These are phyloP conservation scores for Baccha elongata DNA, from an alignment of 2,888 invertebrate genomes.

Conservation along the genomic window DNA sequence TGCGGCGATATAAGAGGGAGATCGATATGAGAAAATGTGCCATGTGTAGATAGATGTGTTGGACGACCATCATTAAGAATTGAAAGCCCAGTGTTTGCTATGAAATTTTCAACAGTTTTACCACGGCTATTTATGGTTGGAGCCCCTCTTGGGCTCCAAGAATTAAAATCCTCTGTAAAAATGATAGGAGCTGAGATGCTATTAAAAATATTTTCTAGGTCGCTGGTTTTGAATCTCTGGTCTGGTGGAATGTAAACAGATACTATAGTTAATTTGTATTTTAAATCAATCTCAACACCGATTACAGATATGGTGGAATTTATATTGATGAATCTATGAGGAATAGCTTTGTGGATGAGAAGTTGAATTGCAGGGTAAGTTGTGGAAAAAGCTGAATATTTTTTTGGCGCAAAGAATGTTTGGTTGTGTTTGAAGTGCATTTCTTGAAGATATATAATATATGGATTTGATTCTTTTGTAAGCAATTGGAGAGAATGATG, in stretches of 20 bases:
- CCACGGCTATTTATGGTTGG: constrained; percentile 32
- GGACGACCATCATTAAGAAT: constrained; percentile 44
- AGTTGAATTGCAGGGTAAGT: no score
- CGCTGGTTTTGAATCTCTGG: constrained; percentile 22
- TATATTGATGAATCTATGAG: no score
- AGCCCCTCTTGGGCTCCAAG: constrained; percentile 51
- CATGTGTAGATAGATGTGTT: constrained; percentile 45
- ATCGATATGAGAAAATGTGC: constrained; percentile 43
- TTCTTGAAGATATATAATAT: no score
- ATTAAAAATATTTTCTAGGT: constrained; percentile 23
- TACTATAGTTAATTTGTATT: no score
- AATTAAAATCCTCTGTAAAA: constrained; percentile 48
- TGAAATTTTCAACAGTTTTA: constrained; percentile 41
- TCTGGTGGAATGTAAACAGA: constrained; percentile 59
- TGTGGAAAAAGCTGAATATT: no score
- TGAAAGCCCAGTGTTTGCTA: constrained; percentile 28
- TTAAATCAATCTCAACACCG: no score
- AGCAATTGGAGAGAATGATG: no score
- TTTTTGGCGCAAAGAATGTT: no score
- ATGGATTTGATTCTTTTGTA: no score
- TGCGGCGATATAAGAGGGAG: constrained; percentile 28
- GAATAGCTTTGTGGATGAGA: no score
- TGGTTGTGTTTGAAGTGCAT: no score
- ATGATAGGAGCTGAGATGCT: constrained; percentile 39
- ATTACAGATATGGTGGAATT: no score